Evolutionary conservation across 1,140 invertebrate genomes (phyloP).

Genomic region (Vollenhovia emeryi): DNA sequence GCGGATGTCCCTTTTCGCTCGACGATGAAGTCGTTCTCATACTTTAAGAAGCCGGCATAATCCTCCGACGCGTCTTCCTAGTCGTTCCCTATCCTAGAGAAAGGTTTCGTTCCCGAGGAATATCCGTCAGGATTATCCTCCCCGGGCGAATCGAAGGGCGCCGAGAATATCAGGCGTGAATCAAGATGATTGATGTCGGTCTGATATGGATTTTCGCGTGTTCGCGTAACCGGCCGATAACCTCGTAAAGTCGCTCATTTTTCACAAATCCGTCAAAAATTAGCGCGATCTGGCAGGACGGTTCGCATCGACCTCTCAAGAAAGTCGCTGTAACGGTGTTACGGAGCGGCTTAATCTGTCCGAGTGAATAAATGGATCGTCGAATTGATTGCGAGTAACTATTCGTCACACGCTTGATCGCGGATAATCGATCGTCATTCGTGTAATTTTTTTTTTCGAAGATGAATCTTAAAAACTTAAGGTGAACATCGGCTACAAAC

Average conservation of each 20-base stretch:
- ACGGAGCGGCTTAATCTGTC: not conserved
- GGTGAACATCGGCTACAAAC: not conserved
- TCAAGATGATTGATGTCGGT: slow-evolving; percentile 74
- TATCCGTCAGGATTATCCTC: slow-evolving; percentile 75
- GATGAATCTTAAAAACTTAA: not conserved
- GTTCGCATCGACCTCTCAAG: not conserved
- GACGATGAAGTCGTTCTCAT: slow-evolving; percentile 13
- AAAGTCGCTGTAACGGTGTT: not conserved
- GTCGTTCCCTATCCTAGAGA: not conserved
- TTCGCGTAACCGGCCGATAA: slow-evolving; percentile 2
- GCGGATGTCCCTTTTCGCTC: not conserved
- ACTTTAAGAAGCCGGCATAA: slow-evolving; percentile 18
- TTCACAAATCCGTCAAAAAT: slow-evolving; percentile 40
- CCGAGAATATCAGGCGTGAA: slow-evolving; percentile 64
- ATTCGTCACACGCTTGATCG: not conserved
- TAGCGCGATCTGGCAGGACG: not conserved
- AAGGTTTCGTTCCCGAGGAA: slow-evolving; percentile 36
- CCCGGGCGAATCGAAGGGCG: slow-evolving; percentile 23
- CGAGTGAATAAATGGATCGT: slow-evolving; percentile 1
- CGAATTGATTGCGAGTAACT: slow-evolving; percentile 17
- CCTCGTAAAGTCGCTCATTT: slow-evolving; percentile 40
- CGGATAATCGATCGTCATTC: not conserved
- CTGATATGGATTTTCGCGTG: slow-evolving; percentile 28
- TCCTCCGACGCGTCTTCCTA: not conserved
- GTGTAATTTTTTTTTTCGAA: not conserved